Evolutionary conservation across 2,797 vertebrate genomes (phyloP).

Genomic region (Menidia menidia): DNA sequence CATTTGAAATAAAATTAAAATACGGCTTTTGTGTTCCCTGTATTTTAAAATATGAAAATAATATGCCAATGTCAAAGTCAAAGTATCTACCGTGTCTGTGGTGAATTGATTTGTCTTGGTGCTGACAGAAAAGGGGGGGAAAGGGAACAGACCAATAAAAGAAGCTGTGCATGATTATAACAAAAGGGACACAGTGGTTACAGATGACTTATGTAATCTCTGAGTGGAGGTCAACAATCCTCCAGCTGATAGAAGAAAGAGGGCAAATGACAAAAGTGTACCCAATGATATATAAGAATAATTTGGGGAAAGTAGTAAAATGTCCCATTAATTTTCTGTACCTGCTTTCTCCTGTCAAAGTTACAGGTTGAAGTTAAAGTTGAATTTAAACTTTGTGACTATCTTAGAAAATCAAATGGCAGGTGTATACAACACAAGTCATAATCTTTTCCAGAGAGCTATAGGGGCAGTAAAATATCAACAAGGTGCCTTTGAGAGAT

Average conservation of each 20-base stretch:
- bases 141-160: not conserved
- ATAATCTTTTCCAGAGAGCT: not conserved
- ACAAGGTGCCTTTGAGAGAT: not conserved
- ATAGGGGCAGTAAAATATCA: not conserved
- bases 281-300: slow-evolving; percentile 47
- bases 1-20: not conserved
- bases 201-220: not conserved
- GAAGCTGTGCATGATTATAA: not conserved
- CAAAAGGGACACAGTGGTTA: not conserved
- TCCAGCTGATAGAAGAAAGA: not conserved
- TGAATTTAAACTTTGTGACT: not conserved
- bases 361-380: not conserved
- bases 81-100: not conserved
- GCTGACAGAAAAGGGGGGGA: not conserved
- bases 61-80: not conserved
- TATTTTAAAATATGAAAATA: not conserved
- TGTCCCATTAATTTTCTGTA: slow-evolving; percentile 56
- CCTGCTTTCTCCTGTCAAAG: not conserved
- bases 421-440: not conserved
- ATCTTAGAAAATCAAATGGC: not conserved
- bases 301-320: not conserved
- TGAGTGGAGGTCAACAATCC: not conserved
- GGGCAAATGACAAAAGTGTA: slow-evolving; percentile 3
- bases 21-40: slow-evolving; percentile 1
- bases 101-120: not conserved